A percentile compares a stretch with the other conserved stretches of the same genome.
Conservation (phyloP, 1,140 invertebrate species). For the Pseudomyrmex sp. region DNA sequence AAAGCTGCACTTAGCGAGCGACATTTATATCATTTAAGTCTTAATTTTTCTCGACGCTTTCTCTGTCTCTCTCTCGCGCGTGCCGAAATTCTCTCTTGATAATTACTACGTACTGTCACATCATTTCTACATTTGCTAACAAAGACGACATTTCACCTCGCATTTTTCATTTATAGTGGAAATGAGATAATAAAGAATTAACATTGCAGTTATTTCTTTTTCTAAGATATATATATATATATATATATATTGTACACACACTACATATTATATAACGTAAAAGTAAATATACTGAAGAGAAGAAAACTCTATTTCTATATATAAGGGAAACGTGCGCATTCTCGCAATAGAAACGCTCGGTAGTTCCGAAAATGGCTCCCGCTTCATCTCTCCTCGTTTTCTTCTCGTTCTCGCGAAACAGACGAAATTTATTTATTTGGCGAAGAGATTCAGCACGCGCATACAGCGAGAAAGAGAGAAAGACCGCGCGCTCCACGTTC, state of each 20-base stretch:
- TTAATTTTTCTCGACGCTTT: slow-evolving; percentile 47
- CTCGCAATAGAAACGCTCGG: background rate
- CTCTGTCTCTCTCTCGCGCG: background rate
- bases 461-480: background rate
- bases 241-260: too few species aligned
- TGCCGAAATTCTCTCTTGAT: slow-evolving; percentile 18
- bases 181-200: background rate
- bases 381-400: slow-evolving; percentile 18
- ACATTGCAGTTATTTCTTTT: too few species aligned
- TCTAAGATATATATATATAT: too few species aligned
- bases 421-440: slow-evolving; percentile 58
- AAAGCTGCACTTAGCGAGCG: slow-evolving; percentile 50
- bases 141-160: background rate
- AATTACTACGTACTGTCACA: slow-evolving; percentile 17
- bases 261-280: background rate
- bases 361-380: slow-evolving; percentile 24
- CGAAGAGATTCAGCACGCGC: background rate
- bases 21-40: slow-evolving; percentile 52
- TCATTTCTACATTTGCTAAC: slow-evolving; percentile 18
- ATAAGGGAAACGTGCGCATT: background rate
- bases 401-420: slow-evolving; percentile 22
- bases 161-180: background rate
- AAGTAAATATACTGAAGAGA: background rate
- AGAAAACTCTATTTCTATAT: slow-evolving; percentile 8
- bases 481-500: slow-evolving; percentile 38